Evolutionary conservation across 2,797 vertebrate genomes (phyloP).

Genomic region (Psittacula echo): DNA sequence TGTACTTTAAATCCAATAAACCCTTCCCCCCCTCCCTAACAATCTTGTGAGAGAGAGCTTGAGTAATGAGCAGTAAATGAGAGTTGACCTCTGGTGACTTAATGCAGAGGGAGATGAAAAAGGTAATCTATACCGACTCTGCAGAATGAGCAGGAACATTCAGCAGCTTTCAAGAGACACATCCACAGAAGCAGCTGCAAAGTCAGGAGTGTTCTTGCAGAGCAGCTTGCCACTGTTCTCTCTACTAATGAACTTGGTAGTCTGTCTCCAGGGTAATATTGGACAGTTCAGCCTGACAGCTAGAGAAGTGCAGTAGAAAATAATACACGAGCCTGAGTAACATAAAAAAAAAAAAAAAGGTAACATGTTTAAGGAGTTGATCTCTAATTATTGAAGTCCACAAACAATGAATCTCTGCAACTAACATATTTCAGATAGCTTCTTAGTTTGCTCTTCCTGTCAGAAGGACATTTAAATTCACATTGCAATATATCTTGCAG

Average conservation of each 20-base stretch:
- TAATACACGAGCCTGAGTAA: not conserved
- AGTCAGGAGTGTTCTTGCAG: not conserved
- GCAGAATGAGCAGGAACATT: not conserved
- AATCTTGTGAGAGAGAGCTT: not conserved
- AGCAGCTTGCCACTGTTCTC: not conserved
- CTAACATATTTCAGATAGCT: not conserved
- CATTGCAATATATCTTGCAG: not conserved
- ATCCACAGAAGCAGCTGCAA: not conserved
- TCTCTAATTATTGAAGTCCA: not conserved
- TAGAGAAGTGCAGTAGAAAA: not conserved
- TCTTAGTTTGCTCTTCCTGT: not conserved
- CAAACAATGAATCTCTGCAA: not conserved
- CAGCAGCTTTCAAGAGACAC: not conserved
- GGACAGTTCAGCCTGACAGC: not conserved
- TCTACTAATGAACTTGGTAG: conserved; percentile 16
- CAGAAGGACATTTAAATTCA: not conserved
- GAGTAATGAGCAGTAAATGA: not conserved
- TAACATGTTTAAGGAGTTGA: not conserved
- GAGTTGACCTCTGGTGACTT: conserved; percentile 1
- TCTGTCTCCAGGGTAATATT: not conserved
- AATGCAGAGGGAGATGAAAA: not conserved
- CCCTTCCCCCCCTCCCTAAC: accelerated
- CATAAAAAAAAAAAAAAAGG: not conserved
- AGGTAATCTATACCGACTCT: not conserved
- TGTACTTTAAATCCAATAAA: not conserved